Evolutionary conservation across 1,140 invertebrate genomes (phyloP).

Genomic region (Caenorhabditis tropicalis): DNA sequence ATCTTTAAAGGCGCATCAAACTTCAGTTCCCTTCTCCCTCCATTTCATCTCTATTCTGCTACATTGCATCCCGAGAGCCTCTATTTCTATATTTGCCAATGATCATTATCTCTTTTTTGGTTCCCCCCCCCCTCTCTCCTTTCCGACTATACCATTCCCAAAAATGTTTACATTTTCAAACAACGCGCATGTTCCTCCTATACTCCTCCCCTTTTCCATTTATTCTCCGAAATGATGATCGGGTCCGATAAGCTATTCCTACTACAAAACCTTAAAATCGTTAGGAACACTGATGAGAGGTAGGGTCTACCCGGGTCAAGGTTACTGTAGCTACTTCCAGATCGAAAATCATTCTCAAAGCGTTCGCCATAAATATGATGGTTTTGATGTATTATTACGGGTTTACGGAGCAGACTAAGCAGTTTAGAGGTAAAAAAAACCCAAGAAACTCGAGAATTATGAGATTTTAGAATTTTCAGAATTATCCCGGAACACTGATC

Average conservation of each 20-base stretch:
- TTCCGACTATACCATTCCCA: background rate
- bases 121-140: background rate
- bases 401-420: background rate
- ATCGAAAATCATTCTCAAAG: background rate
- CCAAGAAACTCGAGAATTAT: background rate
- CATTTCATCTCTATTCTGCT: background rate
- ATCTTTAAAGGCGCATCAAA: too few species aligned
- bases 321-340: background rate
- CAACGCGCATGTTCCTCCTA: background rate
- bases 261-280: background rate
- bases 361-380: background rate
- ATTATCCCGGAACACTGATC: background rate
- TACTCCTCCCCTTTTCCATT: background rate
- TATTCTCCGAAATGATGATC: background rate
- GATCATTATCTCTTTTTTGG: background rate
- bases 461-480: background rate
- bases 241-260: background rate
- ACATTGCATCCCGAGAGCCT: background rate
- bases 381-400: background rate
- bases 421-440: background rate
- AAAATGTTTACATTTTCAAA: slow-evolving; percentile 29
- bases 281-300: background rate
- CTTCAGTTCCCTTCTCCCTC: too few species aligned
- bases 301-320: background rate
- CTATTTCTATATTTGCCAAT: background rate